These are phyloP conservation scores for Anser cygnoides DNA, from an alignment of 2,113 vertebrate species.

Conservation along the genomic window DNA sequence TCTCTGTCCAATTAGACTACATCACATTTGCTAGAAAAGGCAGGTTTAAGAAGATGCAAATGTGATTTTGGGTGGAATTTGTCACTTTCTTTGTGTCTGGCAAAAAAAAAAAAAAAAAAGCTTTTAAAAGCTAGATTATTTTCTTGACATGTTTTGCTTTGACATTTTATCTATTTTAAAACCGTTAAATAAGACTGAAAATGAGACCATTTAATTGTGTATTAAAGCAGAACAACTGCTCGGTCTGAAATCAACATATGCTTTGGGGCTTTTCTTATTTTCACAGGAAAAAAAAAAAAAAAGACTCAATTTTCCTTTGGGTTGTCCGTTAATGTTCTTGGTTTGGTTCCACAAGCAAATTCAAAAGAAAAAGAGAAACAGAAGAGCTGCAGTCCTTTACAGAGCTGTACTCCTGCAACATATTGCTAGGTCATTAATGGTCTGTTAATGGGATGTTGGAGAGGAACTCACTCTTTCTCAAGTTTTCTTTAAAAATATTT, in stretches of 20 bases:
- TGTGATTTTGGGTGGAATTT: not conserved
- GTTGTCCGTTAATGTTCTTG: not conserved
- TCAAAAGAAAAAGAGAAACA: not conserved
- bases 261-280: not conserved
- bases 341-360: not conserved
- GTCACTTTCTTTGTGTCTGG: not conserved
- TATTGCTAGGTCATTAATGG: not conserved
- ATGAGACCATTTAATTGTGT: not conserved
- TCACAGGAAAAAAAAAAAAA: not conserved
- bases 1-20: not conserved
- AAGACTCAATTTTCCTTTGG: not conserved
- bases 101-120: not conserved
- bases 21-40: not conserved
- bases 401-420: not conserved
- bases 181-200: not conserved
- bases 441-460: not conserved
- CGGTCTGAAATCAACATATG: not conserved
- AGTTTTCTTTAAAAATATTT: not conserved
- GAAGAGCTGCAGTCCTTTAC: not conserved
- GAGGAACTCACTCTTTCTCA: not conserved
- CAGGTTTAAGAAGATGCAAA: not conserved
- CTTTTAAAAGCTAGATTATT: not conserved
- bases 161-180: not conserved
- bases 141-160: not conserved
- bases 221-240: not conserved